Percentiles rank a stretch among this genome's conserved stretches.
Evolutionary conservation across 2,113 vertebrate genomes (phyloP).

Genomic region (Cacatua alba): DNA sequence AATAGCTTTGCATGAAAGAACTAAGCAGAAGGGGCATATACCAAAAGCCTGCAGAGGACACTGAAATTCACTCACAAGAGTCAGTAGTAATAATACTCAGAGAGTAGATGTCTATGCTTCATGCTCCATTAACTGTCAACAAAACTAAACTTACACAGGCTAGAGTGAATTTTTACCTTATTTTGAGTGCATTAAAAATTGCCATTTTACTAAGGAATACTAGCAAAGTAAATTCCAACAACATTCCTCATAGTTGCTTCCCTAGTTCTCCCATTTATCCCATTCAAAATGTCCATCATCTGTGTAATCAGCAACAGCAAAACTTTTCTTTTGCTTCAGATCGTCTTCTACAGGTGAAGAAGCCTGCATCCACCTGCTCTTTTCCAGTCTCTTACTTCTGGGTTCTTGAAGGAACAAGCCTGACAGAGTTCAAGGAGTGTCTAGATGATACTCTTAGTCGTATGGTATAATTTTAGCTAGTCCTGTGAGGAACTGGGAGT

Average conservation of each 20-base stretch:
- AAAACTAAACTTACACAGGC: not conserved
- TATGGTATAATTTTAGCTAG: not conserved
- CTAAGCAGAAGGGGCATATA: not conserved
- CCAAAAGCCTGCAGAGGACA: not conserved
- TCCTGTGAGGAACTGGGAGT: not conserved
- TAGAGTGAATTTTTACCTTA: not conserved
- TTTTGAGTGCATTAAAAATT: not conserved
- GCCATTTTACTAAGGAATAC: not conserved
- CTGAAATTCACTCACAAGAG: not conserved
- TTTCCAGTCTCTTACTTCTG: not conserved
- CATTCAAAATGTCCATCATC: not conserved
- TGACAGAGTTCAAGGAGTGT: not conserved
- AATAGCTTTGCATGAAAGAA: not conserved
- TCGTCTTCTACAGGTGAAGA: not conserved
- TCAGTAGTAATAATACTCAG: not conserved
- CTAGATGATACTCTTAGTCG: not conserved
- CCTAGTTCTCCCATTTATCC: not conserved
- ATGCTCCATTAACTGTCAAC: not conserved
- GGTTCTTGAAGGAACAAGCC: not conserved
- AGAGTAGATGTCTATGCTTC: not conserved
- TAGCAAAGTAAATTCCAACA: not conserved
- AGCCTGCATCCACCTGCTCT: not conserved
- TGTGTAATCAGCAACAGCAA: not conserved
- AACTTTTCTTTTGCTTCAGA: not conserved
- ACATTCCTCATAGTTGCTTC: not conserved